Evolutionary conservation across 1,140 invertebrate genomes (phyloP).

Genomic region (Ceratina japonica): DNA sequence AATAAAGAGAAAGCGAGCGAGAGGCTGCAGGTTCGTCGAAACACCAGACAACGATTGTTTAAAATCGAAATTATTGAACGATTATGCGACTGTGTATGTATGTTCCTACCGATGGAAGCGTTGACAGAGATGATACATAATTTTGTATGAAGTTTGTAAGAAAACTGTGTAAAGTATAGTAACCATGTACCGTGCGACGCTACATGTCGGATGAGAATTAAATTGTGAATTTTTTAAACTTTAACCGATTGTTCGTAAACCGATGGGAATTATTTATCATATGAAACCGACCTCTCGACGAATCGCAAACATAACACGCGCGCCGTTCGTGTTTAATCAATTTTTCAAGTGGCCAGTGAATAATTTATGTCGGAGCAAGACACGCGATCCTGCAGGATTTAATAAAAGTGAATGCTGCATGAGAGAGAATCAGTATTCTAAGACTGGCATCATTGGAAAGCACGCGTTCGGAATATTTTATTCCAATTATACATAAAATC

Average conservation of each 20-base stretch:
- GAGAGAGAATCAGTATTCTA: constrained; percentile 4
- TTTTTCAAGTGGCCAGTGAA: not conserved
- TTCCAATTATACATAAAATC: not conserved
- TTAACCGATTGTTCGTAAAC: not conserved
- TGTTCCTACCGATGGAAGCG: constrained; percentile 1
- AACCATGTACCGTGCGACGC: constrained; percentile 8
- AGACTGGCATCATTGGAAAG: not conserved
- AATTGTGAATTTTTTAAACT: constrained; percentile 38
- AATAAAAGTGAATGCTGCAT: constrained; percentile 11
- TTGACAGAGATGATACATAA: constrained; percentile 13
- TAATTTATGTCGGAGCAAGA: not conserved
- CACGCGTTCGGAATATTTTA: not conserved
- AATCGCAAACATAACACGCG: too few species aligned
- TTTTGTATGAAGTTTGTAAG: constrained; percentile 26
- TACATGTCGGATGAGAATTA: constrained; percentile 20
- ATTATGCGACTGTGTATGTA: too few species aligned
- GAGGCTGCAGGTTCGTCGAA: not conserved
- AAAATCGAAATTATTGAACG: too few species aligned
- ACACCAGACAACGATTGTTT: not conserved
- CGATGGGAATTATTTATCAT: not conserved
- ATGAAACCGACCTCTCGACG: not conserved
- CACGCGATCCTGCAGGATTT: not conserved
- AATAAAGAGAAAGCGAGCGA: constrained; percentile 15
- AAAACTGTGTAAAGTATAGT: constrained; percentile 16
- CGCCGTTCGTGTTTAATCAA: not conserved